Evolutionary conservation across 2,113 vertebrate species (phyloP).

Genomic region (Myodes glareolus): DNA sequence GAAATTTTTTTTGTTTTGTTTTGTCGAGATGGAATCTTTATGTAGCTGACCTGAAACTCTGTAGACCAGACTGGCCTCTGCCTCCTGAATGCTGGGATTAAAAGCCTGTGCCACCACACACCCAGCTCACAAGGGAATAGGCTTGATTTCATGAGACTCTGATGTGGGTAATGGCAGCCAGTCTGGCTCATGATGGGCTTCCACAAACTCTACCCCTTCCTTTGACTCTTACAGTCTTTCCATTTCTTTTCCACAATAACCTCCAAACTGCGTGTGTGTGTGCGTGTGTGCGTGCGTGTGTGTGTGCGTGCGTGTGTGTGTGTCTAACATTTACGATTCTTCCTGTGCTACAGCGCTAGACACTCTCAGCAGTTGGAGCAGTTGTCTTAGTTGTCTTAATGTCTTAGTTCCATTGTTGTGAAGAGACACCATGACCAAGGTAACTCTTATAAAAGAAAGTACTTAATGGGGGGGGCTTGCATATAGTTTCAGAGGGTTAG

Average conservation of each 20-base stretch:
- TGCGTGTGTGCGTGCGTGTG: background rate
- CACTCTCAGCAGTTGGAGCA: background rate
- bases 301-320: background rate
- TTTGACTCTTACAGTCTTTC: background rate
- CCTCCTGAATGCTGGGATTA: background rate
- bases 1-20: background rate
- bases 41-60: too few relatives aligned
- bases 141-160: background rate
- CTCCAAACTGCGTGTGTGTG: too few relatives aligned
- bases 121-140: too few relatives aligned
- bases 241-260: background rate
- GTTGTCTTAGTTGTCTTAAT: too few relatives aligned
- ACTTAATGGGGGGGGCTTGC: background rate
- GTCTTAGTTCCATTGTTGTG: background rate
- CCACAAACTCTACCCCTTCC: background rate
- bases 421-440: background rate
- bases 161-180: background rate
- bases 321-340: background rate
- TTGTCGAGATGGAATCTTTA: background rate
- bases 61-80: background rate
- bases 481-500: background rate
- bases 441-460: background rate
- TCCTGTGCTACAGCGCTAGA: background rate
- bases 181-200: background rate
- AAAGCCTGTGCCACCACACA: background rate